Evolutionary conservation across 2,113 vertebrate genomes (phyloP), one percentile per base, ranked within the genome.

Genomic region (Poicephalus gulielmi): DNA sequence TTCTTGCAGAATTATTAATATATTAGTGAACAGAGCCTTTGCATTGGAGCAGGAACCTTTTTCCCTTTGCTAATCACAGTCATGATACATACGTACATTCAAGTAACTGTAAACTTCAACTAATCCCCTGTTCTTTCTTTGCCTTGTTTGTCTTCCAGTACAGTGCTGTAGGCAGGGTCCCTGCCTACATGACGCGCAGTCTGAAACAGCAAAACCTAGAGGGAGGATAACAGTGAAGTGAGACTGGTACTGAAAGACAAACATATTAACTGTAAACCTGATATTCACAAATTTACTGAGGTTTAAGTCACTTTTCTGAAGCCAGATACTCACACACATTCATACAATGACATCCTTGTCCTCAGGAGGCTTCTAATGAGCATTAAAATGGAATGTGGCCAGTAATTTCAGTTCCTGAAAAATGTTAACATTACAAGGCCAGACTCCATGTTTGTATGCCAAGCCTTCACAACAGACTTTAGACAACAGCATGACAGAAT

Each of bases 191-290:
- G 23, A 90, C 8, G 27, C 8, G 59, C 24, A 73, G 47, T 12
- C 46, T 20, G 74, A 94, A 86, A 82, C 0, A 83, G 74, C 81
- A 69, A 86, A 89, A 50, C 37, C 86, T 19, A 50, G 33, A 75
- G 69, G 69, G 39, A 87, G 44, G 53, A 27, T 23, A 71, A 85
- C 81, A 88, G 33, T 4, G 30, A 92, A 68, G 62, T 3, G 52
- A 89, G 57, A 39, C 52, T 46, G 30, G 55, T 68, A 68, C 69
- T 76, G 84, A 87, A 95, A 95, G 74, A 73, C 74, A 95, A 92
- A 94, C 47, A 35, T 13, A 74, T 22, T 43, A 87, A 84, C 69
- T 43, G 17, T 10, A 89, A 81, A 87, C 31, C 24, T 37, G 70
- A 76, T 49, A 87, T 5, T 66, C 57, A 37, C 84, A 52, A 12